A percentile compares a stretch with the other conserved stretches of the same genome.
Conservation (phyloP, 2,888 invertebrate genomes). For the Euzetes globulus region DNA sequence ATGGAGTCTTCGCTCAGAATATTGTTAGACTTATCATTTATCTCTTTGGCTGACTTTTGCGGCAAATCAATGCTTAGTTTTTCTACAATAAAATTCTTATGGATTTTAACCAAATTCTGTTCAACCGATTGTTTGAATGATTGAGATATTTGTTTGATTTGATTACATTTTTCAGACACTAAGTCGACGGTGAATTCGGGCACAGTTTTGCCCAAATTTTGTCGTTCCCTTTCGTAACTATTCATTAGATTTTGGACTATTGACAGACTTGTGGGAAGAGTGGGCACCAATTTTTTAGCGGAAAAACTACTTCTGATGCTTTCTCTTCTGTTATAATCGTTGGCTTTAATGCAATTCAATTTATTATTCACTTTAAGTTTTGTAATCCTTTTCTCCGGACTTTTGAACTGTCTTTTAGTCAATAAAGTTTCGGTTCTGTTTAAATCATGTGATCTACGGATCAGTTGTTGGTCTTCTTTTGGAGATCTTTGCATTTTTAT, state of each 20-base stretch:
- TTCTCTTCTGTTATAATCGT: background rate
- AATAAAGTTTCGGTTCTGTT: background rate
- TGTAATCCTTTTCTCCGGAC: background rate
- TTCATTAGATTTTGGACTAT: conserved; percentile 9
- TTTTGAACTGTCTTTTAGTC: background rate
- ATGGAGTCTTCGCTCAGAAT: background rate
- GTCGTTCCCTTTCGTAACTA: background rate
- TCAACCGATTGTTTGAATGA: background rate
- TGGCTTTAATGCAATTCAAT: background rate
- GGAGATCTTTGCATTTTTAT: no score
- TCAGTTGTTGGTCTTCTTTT: background rate
- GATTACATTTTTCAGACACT: background rate
- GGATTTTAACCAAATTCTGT: background rate
- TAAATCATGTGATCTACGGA: background rate
- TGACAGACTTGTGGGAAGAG: background rate
- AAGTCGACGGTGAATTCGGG: background rate
- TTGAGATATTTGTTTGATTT: background rate
- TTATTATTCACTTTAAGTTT: background rate
- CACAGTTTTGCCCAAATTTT: background rate
- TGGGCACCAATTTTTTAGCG: background rate
- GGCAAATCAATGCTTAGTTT: background rate
- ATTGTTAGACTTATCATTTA: background rate
- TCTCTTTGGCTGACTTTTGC: background rate
- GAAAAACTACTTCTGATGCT: background rate
- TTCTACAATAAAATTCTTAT: background rate